Base-by-base conservation (phyloP, 1,140 invertebrate genomes). In the Drosophila ironensis region DNA sequence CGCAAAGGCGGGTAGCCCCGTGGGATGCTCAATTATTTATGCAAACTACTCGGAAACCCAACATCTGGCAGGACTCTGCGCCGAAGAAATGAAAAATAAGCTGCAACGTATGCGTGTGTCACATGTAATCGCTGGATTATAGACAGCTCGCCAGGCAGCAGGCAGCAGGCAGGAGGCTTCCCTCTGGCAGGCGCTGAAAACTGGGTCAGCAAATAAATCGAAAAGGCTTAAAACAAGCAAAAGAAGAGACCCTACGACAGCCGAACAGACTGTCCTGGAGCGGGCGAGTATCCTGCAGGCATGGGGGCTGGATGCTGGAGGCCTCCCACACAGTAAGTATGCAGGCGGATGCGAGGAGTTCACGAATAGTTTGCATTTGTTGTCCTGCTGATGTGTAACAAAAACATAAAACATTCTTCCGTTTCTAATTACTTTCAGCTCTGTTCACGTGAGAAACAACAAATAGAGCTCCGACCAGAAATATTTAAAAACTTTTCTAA, bases 61-160 rank as follows among this genome's bases (percentile, higher is more conserved):
- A 47, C 67, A 53, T 57, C 77, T 76, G 77, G 16, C 52, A 22
- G 28, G 20, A 25, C 22, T 27, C 59, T 45, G 6, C 64, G 52
- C 51, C 66, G 63, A 73, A 84, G 78, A 80, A 82, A 82, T 82
- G 78, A 82, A 84, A 81, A 82, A 84, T 82, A 82, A 84, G 73
- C 78, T 84, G 78, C 78, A 84, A 73, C 78, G 78, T 84, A 78
- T 84, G 78, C 69, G 78, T 82, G 78, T 82, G 78, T 82, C 78
- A 82, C 78, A 73, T 82, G 78, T 82, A 82, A 82, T 82, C 78
- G 81, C 72, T 56, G 78, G 78, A 84, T 86, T 84, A 84, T 84
- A 64, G 78, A 78, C 80, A 84, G 69, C 51, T 68, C 17, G 40
- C 33, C 11, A 33, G 44, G 27, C 51, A 70, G 54, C 22, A 51